A percentile compares a stretch with the other conserved stretches of the same genome.
These are phyloP conservation scores for Ips nitidus DNA, from an alignment of 1,140 invertebrate genomes.

Conservation along the genomic window DNA sequence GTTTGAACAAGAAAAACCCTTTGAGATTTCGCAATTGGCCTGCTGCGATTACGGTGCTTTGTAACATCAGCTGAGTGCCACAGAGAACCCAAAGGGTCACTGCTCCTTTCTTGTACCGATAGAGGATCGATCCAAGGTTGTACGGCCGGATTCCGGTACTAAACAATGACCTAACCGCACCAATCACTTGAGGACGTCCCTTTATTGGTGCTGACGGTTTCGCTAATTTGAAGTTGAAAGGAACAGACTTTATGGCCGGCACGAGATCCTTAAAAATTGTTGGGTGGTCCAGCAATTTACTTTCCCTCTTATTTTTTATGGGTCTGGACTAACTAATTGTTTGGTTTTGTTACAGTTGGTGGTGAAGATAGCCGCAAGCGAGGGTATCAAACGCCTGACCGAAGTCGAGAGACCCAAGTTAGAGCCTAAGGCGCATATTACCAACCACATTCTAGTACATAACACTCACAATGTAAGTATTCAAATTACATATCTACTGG, in stretches of 20 bases:
- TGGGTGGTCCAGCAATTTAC: not conserved
- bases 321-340: not conserved
- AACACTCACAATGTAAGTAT: slow-evolving; percentile 49
- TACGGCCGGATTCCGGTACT: slow-evolving; percentile 23
- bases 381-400: slow-evolving; percentile 48
- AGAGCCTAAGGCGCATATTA: slow-evolving; percentile 49
- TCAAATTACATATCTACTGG: too few relatives aligned
- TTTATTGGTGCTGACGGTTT: too few relatives aligned
- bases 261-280: not conserved
- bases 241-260: too few relatives aligned
- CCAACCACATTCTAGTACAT: slow-evolving; percentile 51
- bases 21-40: too few relatives aligned
- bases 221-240: too few relatives aligned
- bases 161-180: slow-evolving; percentile 3
- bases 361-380: slow-evolving; percentile 49
- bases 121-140: slow-evolving; percentile 27
- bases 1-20: not conserved
- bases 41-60: too few relatives aligned
- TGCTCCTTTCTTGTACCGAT: slow-evolving; percentile 27
- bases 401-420: slow-evolving; percentile 50
- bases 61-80: too few relatives aligned
- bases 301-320: not conserved
- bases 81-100: slow-evolving; percentile 20
- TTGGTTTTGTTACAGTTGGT: slow-evolving; percentile 47
- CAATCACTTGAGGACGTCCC: slow-evolving; percentile 5